Evolutionary conservation across 1,140 invertebrate species (phyloP), one percentile per base, ranked within the genome.

Genomic region (Apocrypta bakeri): DNA sequence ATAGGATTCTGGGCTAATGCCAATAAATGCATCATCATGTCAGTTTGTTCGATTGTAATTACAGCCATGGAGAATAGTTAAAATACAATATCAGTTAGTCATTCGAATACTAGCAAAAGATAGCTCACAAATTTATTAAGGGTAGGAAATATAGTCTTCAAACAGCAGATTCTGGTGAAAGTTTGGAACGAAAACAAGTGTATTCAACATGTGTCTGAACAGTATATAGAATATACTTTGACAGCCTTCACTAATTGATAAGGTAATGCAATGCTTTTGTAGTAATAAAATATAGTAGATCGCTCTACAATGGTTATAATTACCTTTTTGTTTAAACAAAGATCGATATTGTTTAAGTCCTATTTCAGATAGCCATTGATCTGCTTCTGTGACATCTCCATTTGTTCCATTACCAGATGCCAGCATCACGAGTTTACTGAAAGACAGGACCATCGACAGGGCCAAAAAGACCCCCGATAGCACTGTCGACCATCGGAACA

Each of bases 291-390:
- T n/a, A n/a, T n/a, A n/a, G n/a, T n/a, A n/a, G n/a, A n/a, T n/a
- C n/a, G n/a, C n/a, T n/a, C 17, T 6, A 17, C 21, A 21, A 21
- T 56, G 21, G 17, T 27, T 14, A 29, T 40, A 81, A 31, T 94
- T 90, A 96, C 96, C 96, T 92, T 94, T 93, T 87, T 95, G 92
- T 85, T 92, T 93, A 87, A 96, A 96, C 7, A 96, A 88, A 79
- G 94, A 92, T 85, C 94, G 94, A 87, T 95, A 95, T 79, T 95
- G 92, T 31, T 93, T 90, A 31, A 96, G 90, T 77, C 94, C 93
- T 88, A 95, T 95, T 87, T 95, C 94, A 71, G 94, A 93, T 68
- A 96, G 89, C 96, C 96, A 96, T 86, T 94, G 92, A 84, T 96
- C 94, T 64, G 95, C 94, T 90, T 94, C 93, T 40, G 89, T 93